These are phyloP conservation scores for Lasiurus cinereus DNA, from an alignment of 2,113 vertebrate species.

Conservation along the genomic window DNA sequence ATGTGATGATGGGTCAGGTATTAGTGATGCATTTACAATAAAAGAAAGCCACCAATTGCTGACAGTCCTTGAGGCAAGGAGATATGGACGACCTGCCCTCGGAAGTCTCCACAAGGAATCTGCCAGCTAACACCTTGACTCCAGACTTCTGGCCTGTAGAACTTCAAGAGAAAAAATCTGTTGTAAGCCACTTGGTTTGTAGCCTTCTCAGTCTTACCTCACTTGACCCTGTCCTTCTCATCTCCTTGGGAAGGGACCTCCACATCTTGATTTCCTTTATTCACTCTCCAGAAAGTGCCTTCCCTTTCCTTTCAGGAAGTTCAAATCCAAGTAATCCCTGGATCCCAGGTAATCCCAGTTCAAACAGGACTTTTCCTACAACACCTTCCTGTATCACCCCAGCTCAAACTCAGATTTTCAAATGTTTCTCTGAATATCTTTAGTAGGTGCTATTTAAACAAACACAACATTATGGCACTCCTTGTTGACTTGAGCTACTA, in stretches of 20 bases:
- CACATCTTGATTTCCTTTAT: neutral
- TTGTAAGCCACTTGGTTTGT: neutral
- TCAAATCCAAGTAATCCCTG: neutral
- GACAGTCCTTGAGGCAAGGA: neutral
- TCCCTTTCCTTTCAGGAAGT: neutral
- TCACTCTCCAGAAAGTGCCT: neutral
- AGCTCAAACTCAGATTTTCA: neutral
- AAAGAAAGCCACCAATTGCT: neutral
- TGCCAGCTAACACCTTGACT: neutral
- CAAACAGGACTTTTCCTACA: neutral
- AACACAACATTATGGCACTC: neutral
- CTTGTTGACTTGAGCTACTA: neutral
- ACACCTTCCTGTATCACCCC: neutral
- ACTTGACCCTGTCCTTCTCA: neutral
- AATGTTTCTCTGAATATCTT: constrained; percentile 19
- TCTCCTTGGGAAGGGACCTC: neutral
- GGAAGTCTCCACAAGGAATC: neutral
- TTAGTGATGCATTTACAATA: neutral
- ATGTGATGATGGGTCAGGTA: neutral
- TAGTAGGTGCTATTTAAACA: neutral
- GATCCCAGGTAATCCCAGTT: neutral
- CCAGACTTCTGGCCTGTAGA: neutral
- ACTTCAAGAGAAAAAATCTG: neutral
- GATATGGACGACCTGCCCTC: neutral
- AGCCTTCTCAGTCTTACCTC: neutral